Percentiles rank a stretch among this genome's conserved stretches.
Evolutionary conservation across 2,113 vertebrate species (phyloP).

Genomic region (Ariopsis seemanni): DNA sequence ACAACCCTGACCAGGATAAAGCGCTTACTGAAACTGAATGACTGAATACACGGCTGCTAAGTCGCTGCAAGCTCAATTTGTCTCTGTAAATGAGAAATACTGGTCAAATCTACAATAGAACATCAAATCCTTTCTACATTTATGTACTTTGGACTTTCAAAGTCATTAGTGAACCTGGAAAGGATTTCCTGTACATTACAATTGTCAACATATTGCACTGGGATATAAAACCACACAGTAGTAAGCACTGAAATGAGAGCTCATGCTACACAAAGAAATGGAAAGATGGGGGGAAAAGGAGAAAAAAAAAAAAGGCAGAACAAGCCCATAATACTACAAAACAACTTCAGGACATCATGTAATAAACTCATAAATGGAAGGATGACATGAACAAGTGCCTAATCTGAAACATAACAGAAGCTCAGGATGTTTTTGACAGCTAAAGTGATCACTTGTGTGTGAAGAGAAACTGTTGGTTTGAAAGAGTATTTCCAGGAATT

Average conservation of each 20-base stretch:
- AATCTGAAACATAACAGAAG: not conserved
- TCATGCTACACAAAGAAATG: not conserved
- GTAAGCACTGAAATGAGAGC: not conserved
- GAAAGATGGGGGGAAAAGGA: no score
- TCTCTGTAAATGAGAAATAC: not conserved
- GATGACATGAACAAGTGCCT: not conserved
- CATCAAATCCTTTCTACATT: not conserved
- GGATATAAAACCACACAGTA: not conserved
- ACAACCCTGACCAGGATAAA: not conserved
- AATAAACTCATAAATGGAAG: no score
- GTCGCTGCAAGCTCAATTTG: not conserved
- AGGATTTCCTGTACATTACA: not conserved
- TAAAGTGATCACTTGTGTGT: not conserved
- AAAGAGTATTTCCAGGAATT: slow-evolving; percentile 34
- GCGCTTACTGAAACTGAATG: not conserved
- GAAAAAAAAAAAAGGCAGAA: not conserved
- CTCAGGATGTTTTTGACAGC: not conserved
- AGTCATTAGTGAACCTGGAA: not conserved
- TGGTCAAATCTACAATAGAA: not conserved
- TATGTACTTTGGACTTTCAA: not conserved
- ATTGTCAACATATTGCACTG: not conserved
- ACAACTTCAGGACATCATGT: no score
- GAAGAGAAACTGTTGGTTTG: not conserved
- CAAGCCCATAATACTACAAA: not conserved
- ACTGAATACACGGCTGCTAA: not conserved